phyloP scores from a whole-genome alignment of 2,888 invertebrate genomes.

The Dione juno region DNA sequence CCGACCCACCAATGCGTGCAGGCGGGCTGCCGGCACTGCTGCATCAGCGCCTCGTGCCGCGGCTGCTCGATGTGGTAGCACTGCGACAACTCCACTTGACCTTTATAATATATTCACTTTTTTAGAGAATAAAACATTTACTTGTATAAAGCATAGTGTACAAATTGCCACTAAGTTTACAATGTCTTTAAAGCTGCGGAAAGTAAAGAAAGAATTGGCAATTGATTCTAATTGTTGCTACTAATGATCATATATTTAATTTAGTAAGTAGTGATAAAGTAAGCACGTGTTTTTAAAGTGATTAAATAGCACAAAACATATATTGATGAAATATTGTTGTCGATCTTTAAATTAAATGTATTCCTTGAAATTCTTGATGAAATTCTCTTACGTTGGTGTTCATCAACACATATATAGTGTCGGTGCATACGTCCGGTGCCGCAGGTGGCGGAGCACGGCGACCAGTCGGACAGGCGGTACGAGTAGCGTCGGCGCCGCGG shows the following conservation, averaged over 20 bases:
- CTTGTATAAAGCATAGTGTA: no score
- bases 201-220: no score
- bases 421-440: slow-evolving; percentile 88
- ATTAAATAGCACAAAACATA: no score
- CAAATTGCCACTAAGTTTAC: no score
- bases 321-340: no score
- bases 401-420: slow-evolving; percentile 67
- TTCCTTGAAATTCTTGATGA: no score
- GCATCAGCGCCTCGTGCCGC: slow-evolving; percentile 84
- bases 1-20: slow-evolving; percentile 94
- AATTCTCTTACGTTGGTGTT: slow-evolving; percentile 62
- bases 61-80: slow-evolving; percentile 83
- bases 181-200: no score
- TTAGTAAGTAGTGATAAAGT: no score
- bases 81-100: slow-evolving; percentile 83
- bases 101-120: slow-evolving; percentile 56
- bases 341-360: no score
- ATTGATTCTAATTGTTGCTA: no score
- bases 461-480: slow-evolving; percentile 93
- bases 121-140: not conserved
- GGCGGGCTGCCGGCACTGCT: slow-evolving; percentile 86
- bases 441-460: slow-evolving; percentile 89
- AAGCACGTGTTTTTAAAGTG: no score
- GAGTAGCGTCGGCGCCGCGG: slow-evolving; percentile 83
- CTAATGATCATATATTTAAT: no score